Evolutionary conservation across 2,113 vertebrate genomes (phyloP), one percentile per base, ranked within the genome.

Genomic region (Charina bottae): DNA sequence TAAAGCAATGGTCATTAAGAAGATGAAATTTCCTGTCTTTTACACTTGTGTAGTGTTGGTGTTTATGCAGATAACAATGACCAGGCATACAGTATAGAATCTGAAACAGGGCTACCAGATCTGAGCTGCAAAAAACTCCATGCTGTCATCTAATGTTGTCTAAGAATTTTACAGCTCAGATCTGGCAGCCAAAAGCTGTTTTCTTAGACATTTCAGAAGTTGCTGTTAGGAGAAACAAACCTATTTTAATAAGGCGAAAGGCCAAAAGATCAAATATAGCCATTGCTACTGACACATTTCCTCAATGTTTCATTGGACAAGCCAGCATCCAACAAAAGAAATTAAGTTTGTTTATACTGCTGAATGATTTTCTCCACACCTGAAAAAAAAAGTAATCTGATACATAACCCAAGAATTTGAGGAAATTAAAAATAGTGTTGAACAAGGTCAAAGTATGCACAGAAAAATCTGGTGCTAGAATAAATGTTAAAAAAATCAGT

Each of bases 341-440:
- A 10, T 58, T 93, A 91, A 89, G 90, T 93, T 93, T 92, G 85
- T 33, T 93, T 94, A 94, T 92, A 94, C 93, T 2, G 60, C 91
- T 60, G 68, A 93, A 91, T 64, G 91, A 42, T 17, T 88, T 15
- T 46, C 58, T 88, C 58, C 33, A 88, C 33, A 37, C 15, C 68
- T 78, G 68, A 15, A n/a, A 37, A 78, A n/a, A 62, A n/a, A 68
- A 33, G 64, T 28, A 68, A 68, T 33, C 12, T 68, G 13, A 33
- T 33, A 72, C 5, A 72, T 33, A 19, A 72, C 5, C 17, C 64
- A 72, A 68, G 24, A n/a, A n/a, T 2, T 33, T 49, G 49, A 49
- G 49, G 49, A 49, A 49, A 49, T 49, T 49, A 49, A 4, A 78
- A 78, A 42, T 2, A 37, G 68, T 78, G 68, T 33, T 78, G 68